Conservation (phyloP, 2,888 invertebrate species). For the Epistrophe grossulariae region DNA sequence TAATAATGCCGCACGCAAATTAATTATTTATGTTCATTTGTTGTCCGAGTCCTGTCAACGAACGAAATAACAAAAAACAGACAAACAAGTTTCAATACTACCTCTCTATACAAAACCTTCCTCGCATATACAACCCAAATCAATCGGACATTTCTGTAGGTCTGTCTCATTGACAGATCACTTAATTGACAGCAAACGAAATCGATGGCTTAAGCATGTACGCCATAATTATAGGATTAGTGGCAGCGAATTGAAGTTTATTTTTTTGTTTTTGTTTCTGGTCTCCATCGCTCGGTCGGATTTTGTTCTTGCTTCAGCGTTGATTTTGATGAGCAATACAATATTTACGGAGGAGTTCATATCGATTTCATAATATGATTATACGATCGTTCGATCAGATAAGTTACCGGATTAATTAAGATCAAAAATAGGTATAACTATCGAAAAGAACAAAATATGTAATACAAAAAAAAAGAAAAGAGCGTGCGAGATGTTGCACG, state of each 20-base stretch:
- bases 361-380: constrained; percentile 71
- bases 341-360: constrained; percentile 47
- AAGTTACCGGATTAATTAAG: constrained; percentile 75
- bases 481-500: constrained; percentile 65
- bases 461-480: neutral
- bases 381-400: constrained; percentile 74
- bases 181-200: constrained; percentile 75
- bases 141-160: constrained; percentile 70
- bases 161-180: constrained; percentile 70
- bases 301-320: neutral
- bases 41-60: constrained; percentile 64
- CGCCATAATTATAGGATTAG: constrained; percentile 74
- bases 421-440: constrained; percentile 34
- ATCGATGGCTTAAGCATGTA: constrained; percentile 75
- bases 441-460: constrained; percentile 19
- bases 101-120: constrained; percentile 50
- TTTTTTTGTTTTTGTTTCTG: neutral
- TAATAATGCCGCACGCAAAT: constrained; percentile 48
- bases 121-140: constrained; percentile 65
- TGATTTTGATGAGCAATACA: neutral
- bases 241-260: constrained; percentile 55
- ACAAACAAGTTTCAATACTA: constrained; percentile 39
- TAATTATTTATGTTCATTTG: constrained; percentile 58
- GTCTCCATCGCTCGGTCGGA: neutral
- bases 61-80: constrained; percentile 27